Base-by-base conservation (phyloP, 1,140 invertebrate species). In the Triops longicaudatus region DNA sequence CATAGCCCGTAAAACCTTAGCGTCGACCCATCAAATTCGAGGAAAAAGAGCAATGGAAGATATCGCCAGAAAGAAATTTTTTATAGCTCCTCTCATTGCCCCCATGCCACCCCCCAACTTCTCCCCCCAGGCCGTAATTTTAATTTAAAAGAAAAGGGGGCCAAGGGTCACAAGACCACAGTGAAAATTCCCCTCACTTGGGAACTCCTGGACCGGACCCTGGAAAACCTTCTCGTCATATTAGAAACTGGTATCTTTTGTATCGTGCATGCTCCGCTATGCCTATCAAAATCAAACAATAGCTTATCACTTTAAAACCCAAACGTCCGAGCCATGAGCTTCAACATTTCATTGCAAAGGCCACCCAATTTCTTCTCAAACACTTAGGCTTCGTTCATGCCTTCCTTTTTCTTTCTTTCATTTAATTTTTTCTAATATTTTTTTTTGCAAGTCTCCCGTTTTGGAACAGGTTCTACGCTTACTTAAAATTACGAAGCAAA, bases 31-130 rank as follows among this genome's bases (percentile, higher is more conserved):
- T 17, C 50, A 17, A 63, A 63, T 63, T 63, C 50, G 22, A 63
- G 50, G 50, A 63, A 63, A 63, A 63, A 63, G 50, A 63, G 50
- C 50, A 63, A 63, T 22, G 50, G 50, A 63, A 37, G 17, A n/a
- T 63, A 63, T 63, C n/a, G 50, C 50, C 50, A 63, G 22, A 63
- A 63, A 63, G 50, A 63, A 63, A n/a, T 63, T 63, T 63, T 63
- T 63, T 63, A 63, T 63, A 63, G 50, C 14, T 14, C 14, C 50
- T 22, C 50, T 63, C 14, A 22, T 22, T 44, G 17, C 17, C 31
- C 31, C 31, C 31, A 2, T 37, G 2, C 31, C 31, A 2, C 31
- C 31, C 31, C 31, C 31, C 31, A 37, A 7, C 31, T 37, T 37
- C 31, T 37, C 31, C 31, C n/a, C 50, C 50, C 10, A 63, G 50